Percentiles rank a stretch among this genome's conserved stretches.
These are phyloP conservation scores for Phaonia tiefii DNA, from an alignment of 2,888 invertebrate species.

Conservation along the genomic window DNA sequence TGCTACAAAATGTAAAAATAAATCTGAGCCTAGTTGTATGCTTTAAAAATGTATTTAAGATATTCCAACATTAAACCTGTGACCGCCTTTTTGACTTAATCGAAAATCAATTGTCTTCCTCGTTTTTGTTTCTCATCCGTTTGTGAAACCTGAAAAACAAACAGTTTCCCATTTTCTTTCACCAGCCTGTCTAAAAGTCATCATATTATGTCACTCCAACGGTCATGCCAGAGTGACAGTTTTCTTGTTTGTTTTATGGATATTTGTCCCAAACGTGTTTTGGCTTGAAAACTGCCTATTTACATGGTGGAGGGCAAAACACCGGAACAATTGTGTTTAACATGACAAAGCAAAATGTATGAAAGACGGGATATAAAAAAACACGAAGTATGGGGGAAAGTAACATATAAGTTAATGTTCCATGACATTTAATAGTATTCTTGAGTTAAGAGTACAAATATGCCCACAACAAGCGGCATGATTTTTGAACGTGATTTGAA, in stretches of 20 bases:
- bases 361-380: too few relatives aligned
- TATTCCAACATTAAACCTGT: conserved; percentile 18
- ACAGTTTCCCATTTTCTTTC: not conserved
- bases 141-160: conserved; percentile 7
- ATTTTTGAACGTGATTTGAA: conserved; percentile 32
- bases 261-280: conserved; percentile 59
- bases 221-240: conserved; percentile 29
- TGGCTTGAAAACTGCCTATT: conserved; percentile 56
- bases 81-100: conserved; percentile 7
- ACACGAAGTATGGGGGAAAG: not conserved
- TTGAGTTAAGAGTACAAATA: conserved; percentile 42
- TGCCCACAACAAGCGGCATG: conserved; percentile 55
- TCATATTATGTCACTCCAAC: conserved; percentile 12
- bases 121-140: too few relatives aligned
- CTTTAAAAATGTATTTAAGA: conserved; percentile 1
- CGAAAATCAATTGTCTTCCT: conserved; percentile 18
- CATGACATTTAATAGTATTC: conserved; percentile 61
- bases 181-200: conserved; percentile 21
- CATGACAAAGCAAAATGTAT: conserved; percentile 34
- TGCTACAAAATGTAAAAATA: not conserved
- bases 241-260: conserved; percentile 35
- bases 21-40: not conserved
- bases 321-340: conserved; percentile 63
- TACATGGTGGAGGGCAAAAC: conserved; percentile 21
- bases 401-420: conserved; percentile 63